Evolutionary conservation across 2,113 vertebrate species (phyloP).

Genomic region (Bothrops jararaca): DNA sequence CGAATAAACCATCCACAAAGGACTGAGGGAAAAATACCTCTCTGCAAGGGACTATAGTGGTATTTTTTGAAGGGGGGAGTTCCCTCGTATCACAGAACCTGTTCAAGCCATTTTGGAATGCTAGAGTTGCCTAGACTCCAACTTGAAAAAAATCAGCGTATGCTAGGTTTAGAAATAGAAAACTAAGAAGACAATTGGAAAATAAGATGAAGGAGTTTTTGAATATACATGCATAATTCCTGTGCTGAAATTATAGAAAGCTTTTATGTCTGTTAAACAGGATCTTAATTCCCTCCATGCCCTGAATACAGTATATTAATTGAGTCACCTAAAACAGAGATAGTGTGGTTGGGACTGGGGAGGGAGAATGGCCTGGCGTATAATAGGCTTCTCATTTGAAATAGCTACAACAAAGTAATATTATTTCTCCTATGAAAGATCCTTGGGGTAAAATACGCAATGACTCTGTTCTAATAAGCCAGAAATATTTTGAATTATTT

Average conservation of each 20-base stretch:
- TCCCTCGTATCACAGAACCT: not conserved
- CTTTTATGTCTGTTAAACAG: not conserved
- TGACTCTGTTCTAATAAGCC: not conserved
- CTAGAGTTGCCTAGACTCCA: not conserved
- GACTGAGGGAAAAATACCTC: not conserved
- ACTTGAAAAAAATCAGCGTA: not conserved
- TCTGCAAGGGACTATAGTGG: not conserved
- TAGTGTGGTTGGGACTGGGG: accelerated
- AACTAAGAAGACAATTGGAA: not conserved
- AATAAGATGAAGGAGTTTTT: not conserved
- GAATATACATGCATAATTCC: not conserved
- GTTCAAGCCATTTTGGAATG: not conserved
- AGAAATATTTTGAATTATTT: not conserved
- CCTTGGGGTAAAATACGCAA: not conserved
- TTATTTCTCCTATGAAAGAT: not conserved
- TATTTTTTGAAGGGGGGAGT: not conserved
- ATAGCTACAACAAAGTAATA: not conserved
- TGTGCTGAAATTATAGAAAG: not conserved
- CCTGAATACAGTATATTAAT: not conserved
- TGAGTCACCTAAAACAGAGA: not conserved
- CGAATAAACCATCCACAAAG: not conserved
- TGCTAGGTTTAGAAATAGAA: not conserved
- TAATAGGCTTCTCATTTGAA: not conserved
- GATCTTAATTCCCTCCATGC: not conserved
- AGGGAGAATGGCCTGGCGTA: not conserved